A percentile compares a stretch with the other conserved stretches of the same genome.
These are phyloP conservation scores for Eueremaeus valkanovi DNA, from an alignment of 2,888 invertebrate genomes.

Conservation along the genomic window DNA sequence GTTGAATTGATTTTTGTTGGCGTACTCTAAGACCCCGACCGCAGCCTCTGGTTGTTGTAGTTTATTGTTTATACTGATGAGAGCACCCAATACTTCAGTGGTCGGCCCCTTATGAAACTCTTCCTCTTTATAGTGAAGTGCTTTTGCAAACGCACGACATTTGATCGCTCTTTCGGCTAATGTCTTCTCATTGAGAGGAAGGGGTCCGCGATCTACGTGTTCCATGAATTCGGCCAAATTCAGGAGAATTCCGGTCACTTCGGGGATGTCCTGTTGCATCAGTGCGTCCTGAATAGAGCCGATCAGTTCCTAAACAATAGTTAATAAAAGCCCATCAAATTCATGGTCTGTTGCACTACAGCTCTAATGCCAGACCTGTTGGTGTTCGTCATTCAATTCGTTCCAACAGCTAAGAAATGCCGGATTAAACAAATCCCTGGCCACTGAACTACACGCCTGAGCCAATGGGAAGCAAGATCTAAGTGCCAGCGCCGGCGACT, in stretches of 20 bases:
- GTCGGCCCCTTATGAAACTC: constrained; percentile 80
- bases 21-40: constrained; percentile 79
- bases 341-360: not conserved
- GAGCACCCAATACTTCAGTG: constrained; percentile 81
- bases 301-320: constrained; percentile 63
- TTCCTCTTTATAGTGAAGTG: constrained; percentile 83
- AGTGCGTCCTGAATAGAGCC: constrained; percentile 82
- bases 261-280: constrained; percentile 86
- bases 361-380: constrained; percentile 54
- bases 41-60: constrained; percentile 97
- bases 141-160: constrained; percentile 78
- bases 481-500: constrained; percentile 90
- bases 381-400: constrained; percentile 73
- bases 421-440: constrained; percentile 93
- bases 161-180: constrained; percentile 92
- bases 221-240: constrained; percentile 99
- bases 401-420: constrained; percentile 99
- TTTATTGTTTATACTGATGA: constrained; percentile 94
- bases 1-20: constrained; percentile 66
- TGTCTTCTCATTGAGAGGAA: constrained; percentile 80
- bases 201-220: constrained; percentile 89
- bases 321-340: constrained; percentile 16
- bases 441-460: constrained; percentile 90
- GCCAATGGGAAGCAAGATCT: constrained; percentile 87
- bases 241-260: constrained; percentile 90